Percentiles rank a stretch among this genome's conserved stretches.
These are phyloP conservation scores for Ligdia adustata DNA, from an alignment of 2,888 invertebrate species.

Conservation along the genomic window DNA sequence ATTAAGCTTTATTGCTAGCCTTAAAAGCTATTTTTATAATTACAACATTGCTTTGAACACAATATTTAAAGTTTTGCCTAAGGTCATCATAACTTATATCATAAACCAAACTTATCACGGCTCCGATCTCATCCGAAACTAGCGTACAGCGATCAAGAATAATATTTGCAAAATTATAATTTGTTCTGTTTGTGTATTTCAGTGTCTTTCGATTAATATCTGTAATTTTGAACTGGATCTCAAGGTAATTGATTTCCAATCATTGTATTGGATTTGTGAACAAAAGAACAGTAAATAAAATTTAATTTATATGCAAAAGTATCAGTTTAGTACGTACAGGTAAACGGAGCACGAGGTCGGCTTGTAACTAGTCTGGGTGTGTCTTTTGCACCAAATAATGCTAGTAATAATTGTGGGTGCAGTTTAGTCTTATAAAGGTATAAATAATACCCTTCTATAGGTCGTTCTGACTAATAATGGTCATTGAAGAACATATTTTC, in stretches of 20 bases:
- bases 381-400: conserved; percentile 77
- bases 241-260: no score
- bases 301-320: no score
- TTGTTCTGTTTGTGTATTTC: conserved; percentile 3
- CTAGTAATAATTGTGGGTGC: conserved; percentile 75
- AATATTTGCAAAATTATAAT: conserved; percentile 8
- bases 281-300: no score
- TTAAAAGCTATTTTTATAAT: conserved; percentile 34
- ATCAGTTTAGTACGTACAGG: no score
- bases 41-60: conserved; percentile 30
- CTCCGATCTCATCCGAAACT: conserved; percentile 29
- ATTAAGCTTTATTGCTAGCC: conserved; percentile 28
- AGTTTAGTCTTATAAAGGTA: conserved; percentile 67
- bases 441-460: conserved; percentile 30
- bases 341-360: conserved; percentile 71
- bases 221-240: no score
- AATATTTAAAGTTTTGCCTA: conserved; percentile 32
- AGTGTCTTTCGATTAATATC: neutral
- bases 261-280: no score
- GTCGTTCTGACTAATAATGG: conserved; percentile 2
- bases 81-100: conserved; percentile 32
- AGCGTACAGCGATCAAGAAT: conserved; percentile 16
- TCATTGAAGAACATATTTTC: conserved; percentile 1
- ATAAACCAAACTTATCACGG: conserved; percentile 31
- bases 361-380: conserved; percentile 79